Percentiles rank a stretch among this genome's conserved stretches.
Evolutionary conservation across 1,140 invertebrate species (phyloP).

Genomic region (Bombus breviceps): DNA sequence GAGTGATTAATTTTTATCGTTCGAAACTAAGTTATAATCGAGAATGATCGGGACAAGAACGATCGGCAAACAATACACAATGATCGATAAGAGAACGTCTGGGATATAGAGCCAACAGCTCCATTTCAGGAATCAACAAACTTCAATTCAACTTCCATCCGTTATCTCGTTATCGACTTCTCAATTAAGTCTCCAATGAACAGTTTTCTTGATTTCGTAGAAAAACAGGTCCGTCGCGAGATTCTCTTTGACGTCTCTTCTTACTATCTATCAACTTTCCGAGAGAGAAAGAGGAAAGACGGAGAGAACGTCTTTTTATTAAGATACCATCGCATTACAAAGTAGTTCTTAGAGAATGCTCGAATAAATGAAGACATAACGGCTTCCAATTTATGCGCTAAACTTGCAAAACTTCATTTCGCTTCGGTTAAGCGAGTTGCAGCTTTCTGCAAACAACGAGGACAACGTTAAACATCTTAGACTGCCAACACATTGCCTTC

Average conservation of each 20-base stretch:
- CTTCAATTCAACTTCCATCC: background rate
- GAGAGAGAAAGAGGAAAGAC: background rate
- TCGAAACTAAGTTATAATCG: background rate
- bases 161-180: conserved; percentile 8
- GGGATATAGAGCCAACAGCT: background rate
- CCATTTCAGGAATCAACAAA: background rate
- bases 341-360: background rate
- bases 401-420: background rate
- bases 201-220: background rate
- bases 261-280: background rate
- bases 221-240: background rate
- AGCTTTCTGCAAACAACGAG: too few species aligned
- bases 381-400: background rate
- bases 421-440: background rate
- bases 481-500: background rate
- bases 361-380: too few species aligned
- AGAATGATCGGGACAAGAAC: background rate
- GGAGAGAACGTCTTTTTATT: background rate
- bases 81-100: background rate
- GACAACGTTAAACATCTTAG: background rate
- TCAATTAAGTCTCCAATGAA: background rate
- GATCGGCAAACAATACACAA: conserved; percentile 7
- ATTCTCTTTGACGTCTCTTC: background rate
- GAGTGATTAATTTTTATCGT: conserved; percentile 6
- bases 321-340: background rate